Evolutionary conservation across 2,797 vertebrate species (phyloP).

Genomic region (Paratrypauchen microcephalus): DNA sequence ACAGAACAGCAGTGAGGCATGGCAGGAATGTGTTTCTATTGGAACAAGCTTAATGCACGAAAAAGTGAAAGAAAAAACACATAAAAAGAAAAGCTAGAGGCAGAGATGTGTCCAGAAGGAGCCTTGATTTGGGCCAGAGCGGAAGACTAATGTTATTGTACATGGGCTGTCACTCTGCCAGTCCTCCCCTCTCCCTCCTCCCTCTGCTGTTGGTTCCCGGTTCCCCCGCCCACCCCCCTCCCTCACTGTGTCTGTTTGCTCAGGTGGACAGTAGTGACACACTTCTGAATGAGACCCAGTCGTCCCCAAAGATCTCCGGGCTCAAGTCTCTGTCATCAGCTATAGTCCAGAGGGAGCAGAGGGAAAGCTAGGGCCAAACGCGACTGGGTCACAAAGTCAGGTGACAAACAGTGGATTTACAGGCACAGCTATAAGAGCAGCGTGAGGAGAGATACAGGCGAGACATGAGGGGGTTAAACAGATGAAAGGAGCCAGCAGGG

Average conservation of each 20-base stretch:
- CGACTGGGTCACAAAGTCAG: constrained; percentile 74
- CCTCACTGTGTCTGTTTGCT: constrained; percentile 84
- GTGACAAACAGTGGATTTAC: constrained; percentile 48
- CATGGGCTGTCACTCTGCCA: constrained; percentile 88
- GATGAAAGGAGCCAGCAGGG: constrained; percentile 21
- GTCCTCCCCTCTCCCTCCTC: constrained; percentile 88
- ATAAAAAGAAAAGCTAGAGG: constrained; percentile 76
- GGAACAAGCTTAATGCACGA: constrained; percentile 82
- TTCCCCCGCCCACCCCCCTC: constrained; percentile 30
- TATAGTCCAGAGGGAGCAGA: constrained; percentile 82
- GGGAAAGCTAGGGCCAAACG: constrained; percentile 82
- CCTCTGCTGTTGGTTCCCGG: constrained; percentile 87
- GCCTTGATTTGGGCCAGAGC: constrained; percentile 82
- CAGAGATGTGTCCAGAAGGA: constrained; percentile 73
- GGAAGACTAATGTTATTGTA: constrained; percentile 99
- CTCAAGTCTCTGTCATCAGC: constrained; percentile 90
- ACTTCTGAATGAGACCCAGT: constrained; percentile 90
- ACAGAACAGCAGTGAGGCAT: constrained; percentile 96
- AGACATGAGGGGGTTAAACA: constrained; percentile 25
- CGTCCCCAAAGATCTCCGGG: constrained; percentile 76
- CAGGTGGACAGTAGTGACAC: constrained; percentile 98
- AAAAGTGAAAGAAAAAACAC: constrained; percentile 76
- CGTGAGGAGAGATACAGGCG: constrained; percentile 32
- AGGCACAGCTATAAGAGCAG: constrained; percentile 35
- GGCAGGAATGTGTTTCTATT: constrained; percentile 99